Evolutionary conservation across 2,888 invertebrate species (phyloP).

Genomic region (Therioaphis trifolii): DNA sequence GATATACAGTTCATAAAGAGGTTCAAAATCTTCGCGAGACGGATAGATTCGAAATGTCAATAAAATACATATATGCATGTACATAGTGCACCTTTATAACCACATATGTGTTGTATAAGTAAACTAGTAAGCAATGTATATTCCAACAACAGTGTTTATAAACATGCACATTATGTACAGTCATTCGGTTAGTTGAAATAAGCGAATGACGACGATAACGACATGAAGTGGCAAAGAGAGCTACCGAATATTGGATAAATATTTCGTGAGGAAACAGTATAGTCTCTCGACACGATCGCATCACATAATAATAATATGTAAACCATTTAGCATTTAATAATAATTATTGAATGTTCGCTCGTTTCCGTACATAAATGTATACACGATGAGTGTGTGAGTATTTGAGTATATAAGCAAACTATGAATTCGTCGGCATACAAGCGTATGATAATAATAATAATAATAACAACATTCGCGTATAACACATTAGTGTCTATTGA

Average conservation of each 20-base stretch:
- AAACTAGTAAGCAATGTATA: neutral
- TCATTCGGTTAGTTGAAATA: neutral
- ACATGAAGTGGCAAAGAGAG: neutral
- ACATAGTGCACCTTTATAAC: neutral
- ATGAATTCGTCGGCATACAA: neutral
- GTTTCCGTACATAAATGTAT: neutral
- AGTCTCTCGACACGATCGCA: neutral
- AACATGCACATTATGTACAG: neutral
- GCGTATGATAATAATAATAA: neutral
- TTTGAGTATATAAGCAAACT: neutral
- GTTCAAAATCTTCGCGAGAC: conserved; percentile 9
- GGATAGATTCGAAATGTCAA: conserved; percentile 26
- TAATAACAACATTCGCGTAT: neutral
- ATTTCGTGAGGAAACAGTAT: neutral
- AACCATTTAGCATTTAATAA: too few relatives aligned
- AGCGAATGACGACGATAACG: neutral
- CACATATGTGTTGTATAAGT: too few relatives aligned
- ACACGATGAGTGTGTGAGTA: neutral
- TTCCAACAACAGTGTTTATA: neutral
- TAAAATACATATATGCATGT: neutral
- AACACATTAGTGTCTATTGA: neutral
- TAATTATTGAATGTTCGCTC: neutral
- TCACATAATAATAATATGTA: neutral
- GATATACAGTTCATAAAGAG: neutral
- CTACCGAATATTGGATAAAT: conserved; percentile 6